These are phyloP conservation scores for Marronus borbonicus DNA, from an alignment of 2,888 invertebrate genomes.

Conservation along the genomic window DNA sequence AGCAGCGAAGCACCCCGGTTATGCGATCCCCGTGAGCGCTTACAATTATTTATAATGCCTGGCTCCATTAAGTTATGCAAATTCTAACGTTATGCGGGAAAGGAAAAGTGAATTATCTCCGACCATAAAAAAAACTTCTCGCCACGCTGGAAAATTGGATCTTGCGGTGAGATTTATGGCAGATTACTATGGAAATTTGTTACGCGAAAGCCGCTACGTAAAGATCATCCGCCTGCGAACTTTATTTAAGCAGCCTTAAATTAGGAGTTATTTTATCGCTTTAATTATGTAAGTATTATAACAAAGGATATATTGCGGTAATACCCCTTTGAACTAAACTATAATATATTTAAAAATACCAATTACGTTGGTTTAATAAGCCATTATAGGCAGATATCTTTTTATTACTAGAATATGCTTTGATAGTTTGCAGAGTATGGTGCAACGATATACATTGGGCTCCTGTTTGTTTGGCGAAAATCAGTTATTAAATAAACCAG, in stretches of 20 bases:
- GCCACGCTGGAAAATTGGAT: slow-evolving; percentile 62
- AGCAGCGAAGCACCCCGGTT: slow-evolving; percentile 9
- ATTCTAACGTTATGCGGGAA: slow-evolving; percentile 46
- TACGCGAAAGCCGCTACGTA: slow-evolving; percentile 45
- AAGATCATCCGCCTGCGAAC: slow-evolving; percentile 20
- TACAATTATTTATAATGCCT: slow-evolving; percentile 35
- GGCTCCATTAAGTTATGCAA: slow-evolving; percentile 48
- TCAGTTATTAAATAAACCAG: too few relatives aligned
- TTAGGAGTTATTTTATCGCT: slow-evolving; percentile 20
- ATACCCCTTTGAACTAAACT: too few relatives aligned
- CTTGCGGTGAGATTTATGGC: slow-evolving; percentile 62
- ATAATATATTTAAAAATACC: background rate
- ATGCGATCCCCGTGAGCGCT: slow-evolving; percentile 9
- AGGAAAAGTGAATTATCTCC: slow-evolving; percentile 48
- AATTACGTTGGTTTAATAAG: background rate
- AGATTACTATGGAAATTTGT: slow-evolving; percentile 64
- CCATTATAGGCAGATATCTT: too few relatives aligned
- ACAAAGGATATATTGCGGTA: background rate
- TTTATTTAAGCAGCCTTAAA: slow-evolving; percentile 25
- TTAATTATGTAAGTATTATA: slow-evolving; percentile 13
- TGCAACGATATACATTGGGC: too few relatives aligned
- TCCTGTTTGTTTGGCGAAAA: too few relatives aligned
- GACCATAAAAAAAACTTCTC: slow-evolving; percentile 52
- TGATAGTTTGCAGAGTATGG: too few relatives aligned
- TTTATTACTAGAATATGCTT: too few relatives aligned